Evolutionary conservation across 2,113 vertebrate genomes (phyloP), one percentile per base, ranked within the genome.

Genomic region (Menidia beryllina): DNA sequence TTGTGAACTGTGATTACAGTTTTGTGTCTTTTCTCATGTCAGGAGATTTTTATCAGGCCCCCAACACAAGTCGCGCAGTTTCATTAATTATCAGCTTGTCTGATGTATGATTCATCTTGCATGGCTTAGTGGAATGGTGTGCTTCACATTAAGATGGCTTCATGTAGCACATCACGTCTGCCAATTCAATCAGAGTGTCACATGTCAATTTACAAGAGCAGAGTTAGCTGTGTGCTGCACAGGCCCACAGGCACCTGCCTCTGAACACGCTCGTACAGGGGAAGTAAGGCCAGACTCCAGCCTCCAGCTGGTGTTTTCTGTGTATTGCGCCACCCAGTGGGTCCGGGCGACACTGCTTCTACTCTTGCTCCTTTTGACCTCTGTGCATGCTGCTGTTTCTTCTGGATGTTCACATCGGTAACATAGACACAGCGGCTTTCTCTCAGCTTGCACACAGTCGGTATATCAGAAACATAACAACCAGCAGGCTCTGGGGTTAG

Each of bases 291-390:
- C 59, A 56, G 61, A 26, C 53, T 71, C 17, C 24, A 53, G 51
- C 17, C 27, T 57, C 12, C 20, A 8, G n/a, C 23, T 56, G 48
- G 19, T 71, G 70, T 50, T 53, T 51, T 52, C 87, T 90, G 86
- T 67, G 26, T 75, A 68, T 75, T 85, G n/a, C 87, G 89, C 91
- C 93, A 93, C 88, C 92, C 83, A 91, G 91, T 92, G 92, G 91
- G 38, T 7, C 10, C 12, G 67, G 20, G 0, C 3, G 34, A 34
- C 66, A 45, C 27, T 75, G 36, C 61, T 1, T 4, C 69, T 59
- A 15, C 62, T 41, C 20, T 13, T 64, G 66, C 75, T 70, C 36
- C 7, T 20, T 86, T 80, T 80, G 73, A 76, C 61, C 63, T 81
- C 9, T 30, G 54, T 62, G 83, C 83, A 64, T 80, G 79, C 51